Conservation (phyloP, 2,113 vertebrate species). For the Conger conger region DNA sequence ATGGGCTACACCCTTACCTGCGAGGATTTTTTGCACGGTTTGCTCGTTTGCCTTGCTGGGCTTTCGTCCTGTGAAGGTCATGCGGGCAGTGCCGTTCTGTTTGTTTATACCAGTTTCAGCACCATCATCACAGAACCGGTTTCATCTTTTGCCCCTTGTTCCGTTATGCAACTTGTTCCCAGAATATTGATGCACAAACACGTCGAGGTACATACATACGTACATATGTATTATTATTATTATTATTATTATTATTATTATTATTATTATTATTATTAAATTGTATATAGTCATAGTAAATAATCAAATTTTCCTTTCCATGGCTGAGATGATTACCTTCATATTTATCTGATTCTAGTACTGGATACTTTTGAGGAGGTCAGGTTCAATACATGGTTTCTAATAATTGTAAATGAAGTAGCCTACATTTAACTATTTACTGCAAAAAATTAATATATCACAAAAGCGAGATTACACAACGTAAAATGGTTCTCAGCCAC, state of each 20-base stretch:
- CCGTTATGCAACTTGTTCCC: background rate
- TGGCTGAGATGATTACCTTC: background rate
- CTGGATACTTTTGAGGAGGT: too few relatives aligned
- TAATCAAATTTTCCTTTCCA: too few relatives aligned
- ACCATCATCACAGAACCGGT: background rate
- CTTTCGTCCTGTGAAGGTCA: constrained; percentile 23
- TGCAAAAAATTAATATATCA: too few relatives aligned
- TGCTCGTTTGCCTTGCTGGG: constrained; percentile 3
- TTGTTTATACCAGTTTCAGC: background rate
- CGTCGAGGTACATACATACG: background rate
- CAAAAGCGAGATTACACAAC: too few relatives aligned
- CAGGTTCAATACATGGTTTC: too few relatives aligned
- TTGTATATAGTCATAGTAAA: too few relatives aligned
- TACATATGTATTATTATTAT: background rate
- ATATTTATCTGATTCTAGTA: background rate
- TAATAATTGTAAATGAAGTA: too few relatives aligned
- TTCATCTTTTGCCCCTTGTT: background rate
- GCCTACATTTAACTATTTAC: too few relatives aligned
- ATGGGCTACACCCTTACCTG: background rate
- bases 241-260: background rate
- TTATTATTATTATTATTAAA: background rate
- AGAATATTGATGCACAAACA: background rate
- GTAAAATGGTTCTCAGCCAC: background rate
- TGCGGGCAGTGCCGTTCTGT: background rate
- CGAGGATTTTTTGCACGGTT: background rate